A percentile compares a stretch with the other conserved stretches of the same genome.
Evolutionary conservation across 1,140 invertebrate species (phyloP).

Genomic region (Brachystomella parvula): DNA sequence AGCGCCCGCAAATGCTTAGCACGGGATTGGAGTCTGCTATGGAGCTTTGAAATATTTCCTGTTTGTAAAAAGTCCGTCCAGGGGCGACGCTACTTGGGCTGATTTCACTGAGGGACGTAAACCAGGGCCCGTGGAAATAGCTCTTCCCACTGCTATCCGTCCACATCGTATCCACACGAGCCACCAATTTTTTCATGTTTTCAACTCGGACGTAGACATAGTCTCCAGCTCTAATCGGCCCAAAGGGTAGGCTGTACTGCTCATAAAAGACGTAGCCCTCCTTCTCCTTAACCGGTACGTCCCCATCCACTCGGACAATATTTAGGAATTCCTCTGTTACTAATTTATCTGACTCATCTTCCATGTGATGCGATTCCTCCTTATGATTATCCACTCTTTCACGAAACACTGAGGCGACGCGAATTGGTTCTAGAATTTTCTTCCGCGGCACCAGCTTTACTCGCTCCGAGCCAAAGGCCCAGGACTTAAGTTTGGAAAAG

Average conservation of each 20-base stretch:
- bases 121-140: slow-evolving; percentile 88
- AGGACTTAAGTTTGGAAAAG: slow-evolving; percentile 88
- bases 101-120: slow-evolving; percentile 80
- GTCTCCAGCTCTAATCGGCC: slow-evolving; percentile 80
- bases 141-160: slow-evolving; percentile 75
- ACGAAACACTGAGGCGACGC: slow-evolving; percentile 87
- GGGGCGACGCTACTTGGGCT: slow-evolving; percentile 52
- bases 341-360: slow-evolving; percentile 49
- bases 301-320: not conserved
- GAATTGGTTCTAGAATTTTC: slow-evolving; percentile 65
- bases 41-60: slow-evolving; percentile 86
- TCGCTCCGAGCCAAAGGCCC: slow-evolving; percentile 59
- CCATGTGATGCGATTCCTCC: slow-evolving; percentile 76
- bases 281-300: slow-evolving; percentile 49
- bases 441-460: slow-evolving; percentile 61
- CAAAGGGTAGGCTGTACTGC: slow-evolving; percentile 78
- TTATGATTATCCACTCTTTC: slow-evolving; percentile 83
- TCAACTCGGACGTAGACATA: slow-evolving; percentile 87
- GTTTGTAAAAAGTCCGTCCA: slow-evolving; percentile 78
- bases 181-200: slow-evolving; percentile 74
- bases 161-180: slow-evolving; percentile 93
- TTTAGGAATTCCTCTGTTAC: slow-evolving; percentile 24
- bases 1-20: slow-evolving; percentile 81
- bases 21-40: slow-evolving; percentile 86
- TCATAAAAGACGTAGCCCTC: slow-evolving; percentile 80